Evolutionary conservation across 2,797 vertebrate genomes (phyloP), one percentile per base, ranked within the genome.

Genomic region (Clarias laeviceps): DNA sequence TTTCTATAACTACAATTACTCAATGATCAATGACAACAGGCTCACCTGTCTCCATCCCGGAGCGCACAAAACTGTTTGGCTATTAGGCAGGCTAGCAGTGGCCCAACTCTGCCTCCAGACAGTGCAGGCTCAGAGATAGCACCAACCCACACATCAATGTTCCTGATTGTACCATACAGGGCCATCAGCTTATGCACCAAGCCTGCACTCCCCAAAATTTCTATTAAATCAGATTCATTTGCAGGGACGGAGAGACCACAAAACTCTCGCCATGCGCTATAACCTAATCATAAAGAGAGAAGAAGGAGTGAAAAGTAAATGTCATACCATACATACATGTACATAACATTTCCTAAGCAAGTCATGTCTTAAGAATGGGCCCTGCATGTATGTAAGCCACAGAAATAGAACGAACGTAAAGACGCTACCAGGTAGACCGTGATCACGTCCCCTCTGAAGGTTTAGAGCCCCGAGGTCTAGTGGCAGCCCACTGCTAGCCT

Each of bases 131-230:
- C 95, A 40, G 95, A 94, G 85, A 96, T 95, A 81, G 93, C 94
- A 24, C 95, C 95, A 62, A 96, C 94, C 96, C 96, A 96, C 82
- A 96, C 90, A 7, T 96, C 96, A 1, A 96, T 95, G 89, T 96
- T 96, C 82, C 93, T 90, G 0, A 94, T 91, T 0, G 94, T 96
- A 72, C 94, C 91, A 34, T 96, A 96, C n/a, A 96, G 90, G n/a
- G 89, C 82, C 74, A 94, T 90, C 54, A 96, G 91, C 87, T 94
- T 96, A 40, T 91, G 90, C 40, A 94, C 95, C 90, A 96, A 82
- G 24, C 90, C 90, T 72, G 59, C 87, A 81, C 93, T 96, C 27
- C 88, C 90, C 61, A 96, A 86, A 84, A 95, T 91, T 27, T 90
- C 89, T 0, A 91, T 92, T 78, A 96, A 91, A 14, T 95, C 94